Evolutionary conservation across 2,888 invertebrate genomes (phyloP), one percentile per base, ranked within the genome.

Genomic region (Eurytoma californica): DNA sequence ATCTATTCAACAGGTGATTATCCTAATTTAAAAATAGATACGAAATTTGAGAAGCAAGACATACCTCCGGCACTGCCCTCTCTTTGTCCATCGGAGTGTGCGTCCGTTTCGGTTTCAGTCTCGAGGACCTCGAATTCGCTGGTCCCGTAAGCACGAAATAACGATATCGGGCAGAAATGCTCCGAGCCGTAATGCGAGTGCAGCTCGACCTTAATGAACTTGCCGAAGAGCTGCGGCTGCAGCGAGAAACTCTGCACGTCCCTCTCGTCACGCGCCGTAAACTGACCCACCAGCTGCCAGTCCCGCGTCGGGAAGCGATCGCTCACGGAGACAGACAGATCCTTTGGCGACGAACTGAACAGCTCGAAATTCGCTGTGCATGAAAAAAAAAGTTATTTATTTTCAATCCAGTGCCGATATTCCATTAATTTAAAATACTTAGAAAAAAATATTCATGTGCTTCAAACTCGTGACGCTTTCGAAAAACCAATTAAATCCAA

Each of bases 81-180:
- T 3, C 86, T 78, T 0, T 61, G 61, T n/a, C 24, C 47, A 39
- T 77, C 76, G 2, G 47, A 16, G 3, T 92, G 92, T 39, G 86
- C 85, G 83, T 93, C 94, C 75, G 92, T 92, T 18, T 94, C 93
- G 84, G 94, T 95, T 88, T 96, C 96, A 72, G 95, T 96, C 88
- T 96, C 96, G 67, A 97, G 91, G 1, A 96, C 97, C 89, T 97
- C 97, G 88, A 96, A 97, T 88, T 98, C 98, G 16, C 97, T 97
- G 2, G 97, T 97, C 20, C 98, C 98, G 88, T 96, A 98, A 1
- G 97, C 96, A 81, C 96, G 94, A 90, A 99, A 96, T 69, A 98
- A 92, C n/a, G 98, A 98, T 82, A 99, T 93, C 0, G 99, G 99
- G 89, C 99, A 99, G 90, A 96, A 99, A 90, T 99, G 99, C 90